Evolutionary conservation across 2,797 vertebrate species (phyloP).

Genomic region (Eidolon dupreanum): DNA sequence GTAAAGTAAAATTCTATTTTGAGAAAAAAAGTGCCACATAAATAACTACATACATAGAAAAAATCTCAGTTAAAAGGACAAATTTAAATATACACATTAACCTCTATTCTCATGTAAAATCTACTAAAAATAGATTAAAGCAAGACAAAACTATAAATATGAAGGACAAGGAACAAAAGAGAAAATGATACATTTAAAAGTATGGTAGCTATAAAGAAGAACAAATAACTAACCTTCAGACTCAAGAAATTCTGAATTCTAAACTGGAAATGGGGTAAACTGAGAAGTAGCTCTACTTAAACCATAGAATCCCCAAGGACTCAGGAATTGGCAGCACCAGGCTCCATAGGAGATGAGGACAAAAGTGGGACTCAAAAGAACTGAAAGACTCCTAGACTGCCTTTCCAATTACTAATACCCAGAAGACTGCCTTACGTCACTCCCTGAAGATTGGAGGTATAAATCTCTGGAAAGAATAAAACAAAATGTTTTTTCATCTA

Average conservation of each 20-base stretch:
- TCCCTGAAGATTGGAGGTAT: background rate
- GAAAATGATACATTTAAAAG: background rate
- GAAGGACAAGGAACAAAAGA: background rate
- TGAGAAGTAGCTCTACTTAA: background rate
- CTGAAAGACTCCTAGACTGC: background rate
- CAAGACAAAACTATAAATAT: background rate
- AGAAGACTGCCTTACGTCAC: background rate
- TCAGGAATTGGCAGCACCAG: background rate
- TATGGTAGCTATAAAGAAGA: background rate
- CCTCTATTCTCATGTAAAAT: background rate
- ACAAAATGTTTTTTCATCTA: background rate
- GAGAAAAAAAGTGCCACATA: background rate
- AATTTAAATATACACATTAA: constrained; percentile 30
- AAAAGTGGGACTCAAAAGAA: background rate
- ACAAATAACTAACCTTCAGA: background rate
- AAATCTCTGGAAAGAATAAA: background rate
- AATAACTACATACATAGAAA: background rate
- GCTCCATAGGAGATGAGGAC: background rate
- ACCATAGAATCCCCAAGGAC: background rate
- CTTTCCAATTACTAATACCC: background rate
- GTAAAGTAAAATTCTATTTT: constrained; percentile 19
- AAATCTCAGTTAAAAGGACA: background rate
- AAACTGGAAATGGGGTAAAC: background rate
- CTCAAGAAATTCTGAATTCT: constrained; percentile 23
- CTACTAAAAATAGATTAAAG: background rate